phyloP scores from a whole-genome alignment of 1,140 invertebrate genomes.

The Pomacea maculata region DNA sequence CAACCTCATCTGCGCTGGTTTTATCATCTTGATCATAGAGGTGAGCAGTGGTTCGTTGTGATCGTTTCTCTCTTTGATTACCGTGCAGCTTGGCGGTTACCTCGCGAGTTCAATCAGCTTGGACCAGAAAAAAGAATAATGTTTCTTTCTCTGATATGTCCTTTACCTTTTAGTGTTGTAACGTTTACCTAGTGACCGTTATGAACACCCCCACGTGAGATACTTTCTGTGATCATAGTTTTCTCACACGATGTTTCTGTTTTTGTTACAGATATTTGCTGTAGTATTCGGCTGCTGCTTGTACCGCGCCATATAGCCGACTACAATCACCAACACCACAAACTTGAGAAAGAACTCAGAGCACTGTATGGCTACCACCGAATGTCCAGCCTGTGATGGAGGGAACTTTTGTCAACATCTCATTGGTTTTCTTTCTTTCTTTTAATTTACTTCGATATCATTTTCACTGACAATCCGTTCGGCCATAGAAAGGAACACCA shows the following conservation, averaged over 20 bases:
- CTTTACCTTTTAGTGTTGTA: no score
- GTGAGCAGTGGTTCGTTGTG: conserved; percentile 20
- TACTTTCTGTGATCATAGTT: background rate
- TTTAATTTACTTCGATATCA: background rate
- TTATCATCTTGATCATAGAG: conserved; percentile 23
- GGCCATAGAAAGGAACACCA: background rate
- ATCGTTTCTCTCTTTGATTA: background rate
- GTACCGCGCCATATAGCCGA: conserved; percentile 11
- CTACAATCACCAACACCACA: background rate
- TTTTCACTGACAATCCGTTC: background rate
- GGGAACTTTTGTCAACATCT: background rate
- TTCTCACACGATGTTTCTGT: background rate
- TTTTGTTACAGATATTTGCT: conserved; percentile 22
- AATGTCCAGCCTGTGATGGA: background rate
- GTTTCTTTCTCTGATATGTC: no score
- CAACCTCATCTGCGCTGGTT: conserved; percentile 15
- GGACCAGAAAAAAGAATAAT: background rate
- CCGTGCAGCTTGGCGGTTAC: background rate
- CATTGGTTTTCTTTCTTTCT: background rate
- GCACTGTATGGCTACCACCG: background rate
- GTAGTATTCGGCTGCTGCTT: conserved; percentile 31
- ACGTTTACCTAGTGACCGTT: no score
- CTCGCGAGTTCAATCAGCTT: no score
- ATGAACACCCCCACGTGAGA: background rate
- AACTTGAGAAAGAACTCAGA: background rate